Evolutionary conservation across 1,140 invertebrate species (phyloP), one percentile per base, ranked within the genome.

Genomic region (Tetragonula clypearis): DNA sequence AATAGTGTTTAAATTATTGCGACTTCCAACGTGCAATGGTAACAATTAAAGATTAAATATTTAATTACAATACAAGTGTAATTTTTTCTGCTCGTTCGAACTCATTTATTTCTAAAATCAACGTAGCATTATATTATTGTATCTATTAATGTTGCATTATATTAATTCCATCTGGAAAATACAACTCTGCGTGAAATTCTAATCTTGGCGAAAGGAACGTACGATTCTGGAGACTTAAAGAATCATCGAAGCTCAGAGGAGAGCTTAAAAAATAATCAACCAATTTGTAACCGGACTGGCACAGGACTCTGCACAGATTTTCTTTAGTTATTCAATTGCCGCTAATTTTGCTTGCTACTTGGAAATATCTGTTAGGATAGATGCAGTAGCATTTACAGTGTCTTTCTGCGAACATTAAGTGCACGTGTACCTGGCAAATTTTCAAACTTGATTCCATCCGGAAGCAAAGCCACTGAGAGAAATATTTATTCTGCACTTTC

Each of bases 401-500:
- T 74, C 53, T 74, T 56, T 56, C 26, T 26, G 14, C 11, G 73
- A 56, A 6, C 26, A 30, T 74, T 74, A 56, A 74, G 53, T 56
- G 53, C 26, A 74, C 56, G 73, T 74, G 53, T 74, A 74, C 53
- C 53, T 56, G 73, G 26, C 73, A 53, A 74, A 74, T 56, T 74
- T 74, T 74, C 73, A 74, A 74, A 74, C 26, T 56, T 21, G 73
- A 30, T 30, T 74, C 30, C n/a, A 26, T 56, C 41, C 19, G 17
- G 17, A 26, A 30, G 53, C 49, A 74, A 30, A 74, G 19, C 6
- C 26, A 12, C 53, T 6, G n/a, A 56, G 17, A 17, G 11, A 56
- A 74, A 74, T 74, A 56, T 74, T 74, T 74, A 74, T 74, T 30
- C 53, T 74, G 73, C 73, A 56, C 53, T 74, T n/a, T 56, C 49